These are phyloP conservation scores for Sylvilagus bachmani DNA, from an alignment of 2,113 vertebrate genomes.

Conservation along the genomic window DNA sequence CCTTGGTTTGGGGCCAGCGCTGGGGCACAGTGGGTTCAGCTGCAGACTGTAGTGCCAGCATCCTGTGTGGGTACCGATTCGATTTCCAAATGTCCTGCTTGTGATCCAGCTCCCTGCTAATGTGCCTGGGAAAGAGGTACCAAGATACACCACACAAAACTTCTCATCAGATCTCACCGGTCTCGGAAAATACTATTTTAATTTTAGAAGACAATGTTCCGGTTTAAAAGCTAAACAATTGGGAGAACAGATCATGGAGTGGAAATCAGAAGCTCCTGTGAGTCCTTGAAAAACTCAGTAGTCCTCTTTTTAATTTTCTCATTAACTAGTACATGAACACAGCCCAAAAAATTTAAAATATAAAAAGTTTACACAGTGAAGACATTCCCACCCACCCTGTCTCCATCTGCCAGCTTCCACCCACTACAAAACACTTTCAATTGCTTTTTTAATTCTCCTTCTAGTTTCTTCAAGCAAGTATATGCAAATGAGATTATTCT, in stretches of 20 bases:
- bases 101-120: too few relatives aligned
- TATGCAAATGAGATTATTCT: conserved; percentile 73
- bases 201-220: neutral
- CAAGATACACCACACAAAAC: neutral
- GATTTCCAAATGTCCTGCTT: too few relatives aligned
- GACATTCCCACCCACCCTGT: conserved; percentile 76
- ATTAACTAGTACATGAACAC: conserved; percentile 61
- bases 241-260: neutral
- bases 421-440: conserved; percentile 76
- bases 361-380: conserved; percentile 70
- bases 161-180: neutral
- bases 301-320: conserved; percentile 5
- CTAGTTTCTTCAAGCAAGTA: conserved; percentile 68
- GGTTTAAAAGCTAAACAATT: conserved; percentile 38
- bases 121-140: neutral
- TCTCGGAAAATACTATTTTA: conserved; percentile 12
- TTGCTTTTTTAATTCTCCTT: conserved; percentile 71
- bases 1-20: too few relatives aligned
- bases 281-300: conserved; percentile 34
- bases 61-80: too few relatives aligned
- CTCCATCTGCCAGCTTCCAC: conserved; percentile 79
- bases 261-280: conserved; percentile 3
- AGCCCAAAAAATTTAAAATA: conserved; percentile 66
- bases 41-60: too few relatives aligned
- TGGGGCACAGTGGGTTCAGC: too few relatives aligned